Conservation (phyloP, 1,140 invertebrate genomes). For the Zeugodacus cucurbitae region DNA sequence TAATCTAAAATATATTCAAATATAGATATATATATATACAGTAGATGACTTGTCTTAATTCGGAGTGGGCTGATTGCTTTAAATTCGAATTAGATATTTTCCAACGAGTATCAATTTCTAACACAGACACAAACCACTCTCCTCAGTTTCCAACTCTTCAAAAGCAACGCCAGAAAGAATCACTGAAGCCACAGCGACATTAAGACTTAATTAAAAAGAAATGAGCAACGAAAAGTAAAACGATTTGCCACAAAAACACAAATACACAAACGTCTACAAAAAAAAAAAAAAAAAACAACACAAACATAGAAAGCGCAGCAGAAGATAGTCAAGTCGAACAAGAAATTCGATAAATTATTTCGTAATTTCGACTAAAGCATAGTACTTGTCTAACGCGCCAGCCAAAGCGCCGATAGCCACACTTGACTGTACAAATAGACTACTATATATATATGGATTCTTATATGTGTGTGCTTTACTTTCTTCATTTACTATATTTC, state of each 20-base stretch:
- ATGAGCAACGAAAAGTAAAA: background rate
- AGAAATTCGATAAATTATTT: conserved; percentile 18
- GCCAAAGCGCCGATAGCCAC: too few relatives aligned
- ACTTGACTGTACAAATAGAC: too few relatives aligned
- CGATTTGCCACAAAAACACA: background rate
- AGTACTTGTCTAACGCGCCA: background rate
- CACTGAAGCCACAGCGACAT: background rate
- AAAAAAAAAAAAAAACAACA: too few relatives aligned
- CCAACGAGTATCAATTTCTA: too few relatives aligned
- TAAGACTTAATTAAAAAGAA: conserved; percentile 7
- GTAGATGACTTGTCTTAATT: too few relatives aligned
- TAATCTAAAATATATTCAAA: too few relatives aligned
- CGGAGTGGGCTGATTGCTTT: too few relatives aligned
- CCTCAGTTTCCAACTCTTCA: background rate
- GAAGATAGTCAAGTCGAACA: background rate
- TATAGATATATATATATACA: too few relatives aligned
- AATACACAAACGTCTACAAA: too few relatives aligned
- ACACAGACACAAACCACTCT: too few relatives aligned
- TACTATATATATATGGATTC: background rate
- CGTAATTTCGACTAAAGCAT: background rate
- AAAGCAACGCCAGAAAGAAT: background rate
- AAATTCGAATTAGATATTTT: too few relatives aligned
- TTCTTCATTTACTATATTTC: background rate
- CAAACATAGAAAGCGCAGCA: too few relatives aligned
- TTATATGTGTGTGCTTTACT: background rate